These are phyloP conservation scores for Drosophila azteca DNA, from an alignment of 1,140 invertebrate species.

Conservation along the genomic window DNA sequence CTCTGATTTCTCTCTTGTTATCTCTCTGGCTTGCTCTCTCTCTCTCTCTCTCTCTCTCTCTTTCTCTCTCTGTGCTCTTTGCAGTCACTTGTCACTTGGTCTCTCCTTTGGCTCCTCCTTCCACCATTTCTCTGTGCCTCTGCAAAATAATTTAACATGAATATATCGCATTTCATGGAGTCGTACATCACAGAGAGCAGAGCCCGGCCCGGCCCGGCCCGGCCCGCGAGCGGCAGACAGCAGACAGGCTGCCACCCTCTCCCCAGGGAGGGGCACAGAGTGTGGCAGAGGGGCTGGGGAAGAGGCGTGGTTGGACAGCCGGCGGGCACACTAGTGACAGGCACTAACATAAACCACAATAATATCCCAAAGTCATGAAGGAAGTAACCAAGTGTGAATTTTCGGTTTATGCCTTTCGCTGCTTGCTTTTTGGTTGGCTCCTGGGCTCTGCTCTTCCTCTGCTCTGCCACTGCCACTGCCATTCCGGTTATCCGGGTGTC, in stretches of 20 bases:
- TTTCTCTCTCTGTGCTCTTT: background rate
- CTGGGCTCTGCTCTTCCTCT: background rate
- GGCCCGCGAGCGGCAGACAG: no score
- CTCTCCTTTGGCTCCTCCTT: background rate
- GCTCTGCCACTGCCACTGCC: background rate
- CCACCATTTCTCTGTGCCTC: slow-evolving; percentile 12
- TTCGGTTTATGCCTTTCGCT: slow-evolving; percentile 74
- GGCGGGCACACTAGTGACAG: slow-evolving; percentile 66
- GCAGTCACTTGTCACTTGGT: slow-evolving; percentile 1
- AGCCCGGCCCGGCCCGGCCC: background rate
- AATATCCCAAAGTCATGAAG: slow-evolving; percentile 81
- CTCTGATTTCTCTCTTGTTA: slow-evolving; percentile 31
- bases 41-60: background rate
- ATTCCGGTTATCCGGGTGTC: background rate
- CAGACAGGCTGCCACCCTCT: no score
- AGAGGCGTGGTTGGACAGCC: slow-evolving; percentile 38
- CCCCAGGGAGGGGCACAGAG: background rate
- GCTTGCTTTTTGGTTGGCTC: background rate
- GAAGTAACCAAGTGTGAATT: slow-evolving; percentile 82
- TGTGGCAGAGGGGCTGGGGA: slow-evolving; percentile 1
- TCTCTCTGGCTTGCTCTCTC: background rate
- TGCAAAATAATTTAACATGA: slow-evolving; percentile 77
- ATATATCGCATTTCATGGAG: slow-evolving; percentile 82
- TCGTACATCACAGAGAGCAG: slow-evolving; percentile 70
- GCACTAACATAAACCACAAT: slow-evolving; percentile 82